Conservation (phyloP, 2,113 vertebrate genomes). For the Macheiramphus alcinus region DNA sequence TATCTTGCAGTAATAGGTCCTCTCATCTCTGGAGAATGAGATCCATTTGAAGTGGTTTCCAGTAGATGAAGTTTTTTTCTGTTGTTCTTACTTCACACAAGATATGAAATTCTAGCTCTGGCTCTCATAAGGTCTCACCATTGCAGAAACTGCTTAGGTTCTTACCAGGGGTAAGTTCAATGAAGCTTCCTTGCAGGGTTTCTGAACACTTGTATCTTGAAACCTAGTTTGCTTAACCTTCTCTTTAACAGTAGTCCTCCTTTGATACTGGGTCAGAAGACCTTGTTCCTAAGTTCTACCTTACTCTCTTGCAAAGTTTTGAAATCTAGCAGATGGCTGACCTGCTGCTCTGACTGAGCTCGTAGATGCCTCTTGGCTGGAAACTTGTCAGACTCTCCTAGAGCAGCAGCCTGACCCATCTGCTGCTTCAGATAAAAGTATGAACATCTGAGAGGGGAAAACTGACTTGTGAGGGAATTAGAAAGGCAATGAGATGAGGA, state of each 20-base stretch:
- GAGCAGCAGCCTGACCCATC: neutral
- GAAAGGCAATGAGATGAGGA: neutral
- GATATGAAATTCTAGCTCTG: neutral
- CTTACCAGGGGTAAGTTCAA: neutral
- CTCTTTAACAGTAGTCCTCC: neutral
- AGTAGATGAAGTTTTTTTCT: neutral
- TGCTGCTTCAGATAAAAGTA: neutral
- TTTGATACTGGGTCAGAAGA: neutral
- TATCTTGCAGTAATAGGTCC: neutral
- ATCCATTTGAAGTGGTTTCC: neutral
- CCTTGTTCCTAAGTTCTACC: neutral
- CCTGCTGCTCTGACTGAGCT: neutral
- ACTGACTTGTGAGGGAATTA: neutral
- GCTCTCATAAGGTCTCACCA: neutral
- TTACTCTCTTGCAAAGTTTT: neutral
- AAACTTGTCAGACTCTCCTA: neutral
- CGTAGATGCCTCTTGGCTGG: neutral
- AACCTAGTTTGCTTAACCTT: neutral
- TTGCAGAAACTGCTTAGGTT: neutral
- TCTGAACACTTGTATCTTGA: neutral
- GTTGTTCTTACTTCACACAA: neutral
- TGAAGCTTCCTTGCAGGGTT: neutral
- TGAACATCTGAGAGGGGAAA: neutral
- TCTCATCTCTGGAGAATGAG: neutral
- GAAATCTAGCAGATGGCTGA: neutral